Conservation (phyloP, 2,888 invertebrate genomes). For the Amphimallon solstitiale region DNA sequence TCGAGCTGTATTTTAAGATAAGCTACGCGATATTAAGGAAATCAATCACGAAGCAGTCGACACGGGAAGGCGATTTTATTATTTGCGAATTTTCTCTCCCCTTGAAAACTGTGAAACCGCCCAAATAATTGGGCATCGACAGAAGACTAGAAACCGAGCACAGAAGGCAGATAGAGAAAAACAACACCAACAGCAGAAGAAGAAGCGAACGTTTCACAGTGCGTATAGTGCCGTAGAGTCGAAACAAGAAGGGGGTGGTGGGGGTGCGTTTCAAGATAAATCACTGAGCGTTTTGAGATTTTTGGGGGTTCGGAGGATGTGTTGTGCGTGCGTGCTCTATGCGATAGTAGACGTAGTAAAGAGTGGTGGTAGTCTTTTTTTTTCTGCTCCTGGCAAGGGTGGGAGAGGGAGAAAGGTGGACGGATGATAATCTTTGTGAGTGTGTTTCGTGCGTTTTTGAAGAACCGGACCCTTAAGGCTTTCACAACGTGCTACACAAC, state of each 20-base stretch:
- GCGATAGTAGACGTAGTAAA: constrained; percentile 45
- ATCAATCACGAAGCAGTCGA: too few relatives aligned
- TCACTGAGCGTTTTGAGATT: constrained; percentile 56
- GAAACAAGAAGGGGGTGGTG: constrained; percentile 10
- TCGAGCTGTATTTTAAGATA: too few relatives aligned
- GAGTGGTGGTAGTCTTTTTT: constrained; percentile 47
- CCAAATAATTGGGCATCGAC: constrained; percentile 42
- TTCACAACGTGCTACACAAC: neutral
- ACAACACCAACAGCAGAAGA: too few relatives aligned
- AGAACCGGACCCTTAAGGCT: neutral
- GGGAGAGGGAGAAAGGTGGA: constrained; percentile 26
- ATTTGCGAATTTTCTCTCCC: neutral
- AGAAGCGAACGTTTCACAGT: too few relatives aligned
- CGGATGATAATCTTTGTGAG: constrained; percentile 21
- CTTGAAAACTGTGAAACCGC: constrained; percentile 42
- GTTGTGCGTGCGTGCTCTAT: constrained; percentile 47
- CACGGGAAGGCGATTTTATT: too few relatives aligned
- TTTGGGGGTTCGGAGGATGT: constrained; percentile 50
- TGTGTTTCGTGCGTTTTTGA: constrained; percentile 8
- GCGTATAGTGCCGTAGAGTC: neutral
- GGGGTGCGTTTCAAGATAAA: constrained; percentile 54
- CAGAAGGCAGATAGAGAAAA: constrained; percentile 14
- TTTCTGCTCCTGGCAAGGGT: constrained; percentile 30
- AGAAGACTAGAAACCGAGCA: constrained; percentile 29
- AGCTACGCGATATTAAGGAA: too few relatives aligned